These are phyloP conservation scores for Diaphora mendica DNA, from an alignment of 2,888 invertebrate genomes.

Conservation along the genomic window DNA sequence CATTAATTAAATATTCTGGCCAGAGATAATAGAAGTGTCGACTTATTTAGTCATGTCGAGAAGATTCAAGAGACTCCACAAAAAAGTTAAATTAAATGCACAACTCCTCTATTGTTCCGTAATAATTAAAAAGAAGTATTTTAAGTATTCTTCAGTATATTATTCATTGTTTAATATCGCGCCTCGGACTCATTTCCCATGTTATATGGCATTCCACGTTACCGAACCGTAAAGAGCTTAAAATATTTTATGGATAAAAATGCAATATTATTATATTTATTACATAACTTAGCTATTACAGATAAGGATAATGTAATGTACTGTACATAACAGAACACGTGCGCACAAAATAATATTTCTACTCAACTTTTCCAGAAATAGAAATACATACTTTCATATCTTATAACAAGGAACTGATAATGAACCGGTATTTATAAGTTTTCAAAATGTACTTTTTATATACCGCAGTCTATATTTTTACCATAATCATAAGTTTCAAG, in stretches of 20 bases:
- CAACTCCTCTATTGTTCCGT: conserved; percentile 25
- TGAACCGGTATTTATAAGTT: too few species aligned
- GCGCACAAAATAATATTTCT: neutral
- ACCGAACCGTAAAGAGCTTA: conserved; percentile 27
- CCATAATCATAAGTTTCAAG: neutral
- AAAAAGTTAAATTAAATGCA: conserved; percentile 29
- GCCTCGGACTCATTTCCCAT: conserved; percentile 23
- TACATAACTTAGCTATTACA: conserved; percentile 25
- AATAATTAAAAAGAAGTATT: conserved; percentile 19
- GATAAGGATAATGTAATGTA: conserved; percentile 20
- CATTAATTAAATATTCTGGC: neutral
- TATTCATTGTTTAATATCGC: conserved; percentile 20
- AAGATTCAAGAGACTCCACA: conserved; percentile 11
- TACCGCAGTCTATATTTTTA: neutral
- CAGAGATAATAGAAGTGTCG: neutral
- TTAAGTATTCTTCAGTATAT: conserved; percentile 20
- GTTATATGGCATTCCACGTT: conserved; percentile 25
- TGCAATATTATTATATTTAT: conserved; percentile 22
- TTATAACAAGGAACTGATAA: neutral
- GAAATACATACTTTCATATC: neutral
- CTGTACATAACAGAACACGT: neutral
- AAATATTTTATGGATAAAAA: conserved; percentile 31
- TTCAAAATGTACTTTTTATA: too few species aligned
- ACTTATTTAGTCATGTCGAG: neutral
- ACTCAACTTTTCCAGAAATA: neutral